Base-by-base conservation (phyloP, 2,113 vertebrate species). In the Eclectus roratus region DNA sequence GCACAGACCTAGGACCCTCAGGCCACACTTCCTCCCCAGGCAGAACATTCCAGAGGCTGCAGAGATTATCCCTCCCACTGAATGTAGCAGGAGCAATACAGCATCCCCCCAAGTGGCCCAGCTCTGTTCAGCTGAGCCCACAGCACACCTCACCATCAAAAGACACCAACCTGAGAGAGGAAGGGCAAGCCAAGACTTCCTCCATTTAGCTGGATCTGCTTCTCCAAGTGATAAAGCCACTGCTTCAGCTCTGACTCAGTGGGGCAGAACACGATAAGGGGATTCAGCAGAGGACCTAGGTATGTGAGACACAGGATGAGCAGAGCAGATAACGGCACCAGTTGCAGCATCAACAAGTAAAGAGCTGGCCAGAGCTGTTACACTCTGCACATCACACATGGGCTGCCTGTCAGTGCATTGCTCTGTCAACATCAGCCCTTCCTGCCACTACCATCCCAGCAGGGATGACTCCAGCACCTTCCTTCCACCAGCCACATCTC, bases 201-300 rank as follows among this genome's bases (percentile, higher is more conserved):
- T 56, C 98, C 98, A 0, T 98, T 98, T 2, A 98, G 97, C 52
- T 99, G 98, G 66, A 98, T 99, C 92, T 99, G 99, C 84, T 99
- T 99, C 70, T 98, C 98, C 72, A 99, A 97, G 81, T 99, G 98
- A 65, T 98, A 98, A 23, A 99, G 99, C 99, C 99, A 99, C 61
- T 93, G 95, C 94, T 97, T 98, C 96, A 99, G 97, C 95, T 99
- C 99, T 2, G 98, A 94, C 83, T 98, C 98, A n/a, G 96, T 98
- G 17, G 98, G 96, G 92, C 99, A 99, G 95, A 99, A 98, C 84
- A 99, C 98, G 1, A 99, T 98, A 81, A 99, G 98, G 11, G 99
- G 98, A 70, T 99, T 98, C 7, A 99, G 98, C 96, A 98, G 98
- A 1, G 99, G 98, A 95, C 99, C 99, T 99, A 88, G 17, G 69